Evolutionary conservation across 1,140 invertebrate genomes (phyloP), one percentile per base, ranked within the genome.

Genomic region (Drosophila insularis): DNA sequence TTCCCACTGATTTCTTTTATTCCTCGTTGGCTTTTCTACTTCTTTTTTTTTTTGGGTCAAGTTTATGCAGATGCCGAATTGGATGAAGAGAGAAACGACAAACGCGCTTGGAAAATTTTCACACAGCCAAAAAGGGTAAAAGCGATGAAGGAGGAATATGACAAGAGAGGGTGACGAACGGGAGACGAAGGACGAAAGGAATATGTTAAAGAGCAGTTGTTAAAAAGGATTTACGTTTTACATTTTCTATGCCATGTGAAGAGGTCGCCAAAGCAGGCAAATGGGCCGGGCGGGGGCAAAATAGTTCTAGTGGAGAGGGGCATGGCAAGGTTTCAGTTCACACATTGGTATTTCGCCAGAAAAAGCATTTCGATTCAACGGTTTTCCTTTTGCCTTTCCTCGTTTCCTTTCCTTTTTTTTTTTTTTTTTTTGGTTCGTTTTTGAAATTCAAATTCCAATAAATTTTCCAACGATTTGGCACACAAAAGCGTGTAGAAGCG

Each of bases 361-460:
- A 78, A 50, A 68, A 70, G 67, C 55, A 79, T 82, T 89, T 81
- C 55, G 68, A 85, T 80, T 80, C 80, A 73, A 69, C 84, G 80
- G 82, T 89, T 89, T 84, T 50, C 19, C 43, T 11, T 19, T 50
- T 10, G 2, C 43, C 8, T 35, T 10, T 8, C 43, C 8, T 35
- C 56, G 72, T 19, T 11, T 50, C n/a, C 17, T 60, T 27, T 23
- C 40, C 27, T 31, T 50, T 39, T 60, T 17, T 27, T 21, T 14
- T 65, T 17, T 14, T 10, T 53, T 31, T 74, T 43, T 50, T 66
- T 43, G 17, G 8, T 13, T 35, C 56, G 74, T 80, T 87, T 87
- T 87, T 84, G 84, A 89, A 89, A 84, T 89, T 89, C 84, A 89
- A 89, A 89, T 89, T 87, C 79, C 79, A 89, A 89, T 89, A 89